Evolutionary conservation across 2,888 invertebrate species (phyloP).

Genomic region (Eupithecia centaureata): DNA sequence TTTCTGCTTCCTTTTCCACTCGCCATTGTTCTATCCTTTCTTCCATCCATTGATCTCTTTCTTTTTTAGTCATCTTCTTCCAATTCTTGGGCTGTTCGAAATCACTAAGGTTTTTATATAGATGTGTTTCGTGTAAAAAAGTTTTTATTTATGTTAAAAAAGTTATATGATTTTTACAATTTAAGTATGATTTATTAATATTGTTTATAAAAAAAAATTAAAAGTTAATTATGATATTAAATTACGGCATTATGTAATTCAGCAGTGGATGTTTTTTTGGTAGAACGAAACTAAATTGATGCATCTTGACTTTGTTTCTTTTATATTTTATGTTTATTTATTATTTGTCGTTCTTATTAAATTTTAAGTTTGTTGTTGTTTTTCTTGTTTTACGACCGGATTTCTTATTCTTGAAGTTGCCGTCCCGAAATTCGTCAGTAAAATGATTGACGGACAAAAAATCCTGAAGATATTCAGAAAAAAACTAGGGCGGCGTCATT

Average conservation of each 20-base stretch:
- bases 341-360: constrained; percentile 5
- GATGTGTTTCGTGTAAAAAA: constrained; percentile 23
- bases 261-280: constrained; percentile 8
- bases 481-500: constrained; percentile 14
- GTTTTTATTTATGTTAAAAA: neutral
- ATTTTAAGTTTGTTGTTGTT: neutral
- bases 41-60: constrained; percentile 65
- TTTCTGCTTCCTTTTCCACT: constrained; percentile 69
- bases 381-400: constrained; percentile 8
- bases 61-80: constrained; percentile 74
- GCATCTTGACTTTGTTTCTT: neutral
- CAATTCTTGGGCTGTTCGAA: constrained; percentile 70
- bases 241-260: constrained; percentile 7
- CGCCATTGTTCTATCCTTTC: constrained; percentile 69
- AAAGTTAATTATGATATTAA: neutral
- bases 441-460: constrained; percentile 28
- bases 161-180: neutral
- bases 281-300: neutral
- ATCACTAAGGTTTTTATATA: constrained; percentile 35
- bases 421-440: constrained; percentile 1
- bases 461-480: constrained; percentile 4
- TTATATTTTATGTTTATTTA: neutral
- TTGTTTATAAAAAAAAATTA: neutral
- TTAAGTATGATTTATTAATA: neutral
- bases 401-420: constrained; percentile 26